Conservation (phyloP, 2,797 vertebrate genomes). For the Echiichthys vipera region DNA sequence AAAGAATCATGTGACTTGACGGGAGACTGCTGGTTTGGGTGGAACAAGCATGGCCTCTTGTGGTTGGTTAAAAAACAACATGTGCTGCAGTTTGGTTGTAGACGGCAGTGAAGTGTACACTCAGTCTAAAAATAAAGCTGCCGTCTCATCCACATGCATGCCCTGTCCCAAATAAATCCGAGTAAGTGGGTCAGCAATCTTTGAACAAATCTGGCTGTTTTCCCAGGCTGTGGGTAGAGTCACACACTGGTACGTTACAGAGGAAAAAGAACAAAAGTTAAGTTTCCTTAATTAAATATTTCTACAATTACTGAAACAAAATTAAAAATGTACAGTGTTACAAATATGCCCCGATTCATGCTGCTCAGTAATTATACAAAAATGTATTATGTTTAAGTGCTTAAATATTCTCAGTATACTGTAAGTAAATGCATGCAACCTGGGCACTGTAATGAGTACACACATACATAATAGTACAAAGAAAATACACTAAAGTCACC, state of each 20-base stretch:
- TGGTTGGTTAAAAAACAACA: conserved; percentile 51
- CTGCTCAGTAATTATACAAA: not conserved
- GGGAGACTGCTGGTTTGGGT: not conserved
- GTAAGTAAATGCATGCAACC: not conserved
- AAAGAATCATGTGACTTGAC: not conserved
- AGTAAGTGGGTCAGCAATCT: conserved; percentile 64
- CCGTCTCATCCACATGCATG: conserved; percentile 58
- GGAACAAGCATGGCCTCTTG: conserved; percentile 53
- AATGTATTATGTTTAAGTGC: not conserved
- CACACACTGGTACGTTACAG: not conserved
- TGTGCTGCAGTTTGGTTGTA: conserved; percentile 9
- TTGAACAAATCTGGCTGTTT: conserved; percentile 46
- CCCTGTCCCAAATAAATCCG: conserved; percentile 31
- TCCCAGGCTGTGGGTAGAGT: conserved; percentile 1
- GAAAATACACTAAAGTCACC: too few relatives aligned
- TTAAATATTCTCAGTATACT: not conserved
- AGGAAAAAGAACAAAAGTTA: not conserved
- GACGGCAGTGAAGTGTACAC: not conserved
- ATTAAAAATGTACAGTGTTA: not conserved
- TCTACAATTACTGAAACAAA: too few relatives aligned
- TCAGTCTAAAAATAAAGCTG: conserved; percentile 61
- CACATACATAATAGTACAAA: too few relatives aligned
- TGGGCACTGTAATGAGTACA: not conserved
- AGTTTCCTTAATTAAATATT: not conserved
- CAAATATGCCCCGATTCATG: not conserved